Percentiles rank a stretch among this genome's conserved stretches.
These are phyloP conservation scores for Oreotrochilus melanogaster DNA, from an alignment of 2,113 vertebrate genomes.

Conservation along the genomic window DNA sequence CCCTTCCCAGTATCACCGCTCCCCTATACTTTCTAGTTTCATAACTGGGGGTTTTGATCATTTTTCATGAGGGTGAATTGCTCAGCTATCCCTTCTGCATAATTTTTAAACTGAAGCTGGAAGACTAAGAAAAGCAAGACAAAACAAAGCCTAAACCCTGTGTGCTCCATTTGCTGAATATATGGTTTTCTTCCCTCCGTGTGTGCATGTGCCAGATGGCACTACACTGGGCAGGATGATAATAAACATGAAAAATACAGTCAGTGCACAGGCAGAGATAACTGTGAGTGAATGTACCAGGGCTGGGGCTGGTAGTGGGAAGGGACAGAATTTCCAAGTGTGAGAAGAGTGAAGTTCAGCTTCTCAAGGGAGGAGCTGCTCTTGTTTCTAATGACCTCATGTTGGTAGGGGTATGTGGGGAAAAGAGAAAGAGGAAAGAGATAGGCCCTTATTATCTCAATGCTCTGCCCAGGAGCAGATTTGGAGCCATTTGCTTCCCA, in stretches of 20 bases:
- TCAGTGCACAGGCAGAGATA: slow-evolving; percentile 1
- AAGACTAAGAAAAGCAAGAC: slow-evolving; percentile 6
- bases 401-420: fast-evolving
- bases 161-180: slow-evolving; percentile 44
- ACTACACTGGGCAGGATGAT: neutral
- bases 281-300: neutral
- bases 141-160: neutral
- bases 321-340: neutral
- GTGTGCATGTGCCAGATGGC: slow-evolving; percentile 35
- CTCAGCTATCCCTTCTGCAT: neutral
- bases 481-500: neutral
- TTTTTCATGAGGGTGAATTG: neutral
- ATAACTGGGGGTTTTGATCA: neutral
- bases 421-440: too few relatives aligned
- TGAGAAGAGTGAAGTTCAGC: neutral
- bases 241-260: slow-evolving; percentile 58
- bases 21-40: neutral
- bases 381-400: neutral
- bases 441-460: neutral
- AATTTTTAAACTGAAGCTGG: slow-evolving; percentile 5
- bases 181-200: neutral
- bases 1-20: neutral
- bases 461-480: neutral
- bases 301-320: neutral
- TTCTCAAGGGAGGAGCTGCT: neutral